Conservation (phyloP, 2,113 vertebrate genomes). For the Cephalopholis sonnerati region DNA sequence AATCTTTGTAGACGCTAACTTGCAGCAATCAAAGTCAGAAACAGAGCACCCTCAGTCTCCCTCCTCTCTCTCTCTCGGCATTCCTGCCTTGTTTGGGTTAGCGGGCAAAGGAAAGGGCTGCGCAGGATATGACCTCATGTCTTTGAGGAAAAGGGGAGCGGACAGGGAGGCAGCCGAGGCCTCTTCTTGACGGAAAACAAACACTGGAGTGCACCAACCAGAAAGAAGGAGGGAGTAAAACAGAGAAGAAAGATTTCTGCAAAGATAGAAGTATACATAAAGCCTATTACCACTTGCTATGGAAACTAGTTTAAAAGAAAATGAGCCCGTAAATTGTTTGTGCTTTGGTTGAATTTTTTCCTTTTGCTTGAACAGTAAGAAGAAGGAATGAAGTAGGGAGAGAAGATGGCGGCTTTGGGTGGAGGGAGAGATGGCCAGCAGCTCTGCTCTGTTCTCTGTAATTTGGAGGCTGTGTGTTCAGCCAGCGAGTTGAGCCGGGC, state of each 20-base stretch:
- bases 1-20: conserved; percentile 11
- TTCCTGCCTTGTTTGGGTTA: conserved; percentile 87
- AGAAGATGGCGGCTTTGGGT: conserved; percentile 82
- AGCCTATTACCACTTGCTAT: not conserved
- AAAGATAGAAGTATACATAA: not conserved
- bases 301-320: not conserved
- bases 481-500: conserved; percentile 72
- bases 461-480: conserved; percentile 81
- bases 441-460: conserved; percentile 82
- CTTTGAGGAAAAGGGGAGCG: conserved; percentile 89
- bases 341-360: conserved; percentile 21
- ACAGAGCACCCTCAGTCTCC: conserved; percentile 74
- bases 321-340: not conserved
- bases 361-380: conserved; percentile 33
- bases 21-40: conserved; percentile 43
- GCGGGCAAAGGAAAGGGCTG: conserved; percentile 91
- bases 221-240: conserved; percentile 22
- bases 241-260: not conserved
- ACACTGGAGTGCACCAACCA: conserved; percentile 63
- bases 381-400: conserved; percentile 55
- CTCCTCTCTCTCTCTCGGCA: conserved; percentile 52
- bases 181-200: conserved; percentile 80
- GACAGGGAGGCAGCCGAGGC: conserved; percentile 78
- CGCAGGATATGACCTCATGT: conserved; percentile 95
- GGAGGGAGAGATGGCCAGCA: conserved; percentile 75